Evolutionary conservation across 2,797 vertebrate genomes (phyloP).

Genomic region (Spinibarbus caldwelli): DNA sequence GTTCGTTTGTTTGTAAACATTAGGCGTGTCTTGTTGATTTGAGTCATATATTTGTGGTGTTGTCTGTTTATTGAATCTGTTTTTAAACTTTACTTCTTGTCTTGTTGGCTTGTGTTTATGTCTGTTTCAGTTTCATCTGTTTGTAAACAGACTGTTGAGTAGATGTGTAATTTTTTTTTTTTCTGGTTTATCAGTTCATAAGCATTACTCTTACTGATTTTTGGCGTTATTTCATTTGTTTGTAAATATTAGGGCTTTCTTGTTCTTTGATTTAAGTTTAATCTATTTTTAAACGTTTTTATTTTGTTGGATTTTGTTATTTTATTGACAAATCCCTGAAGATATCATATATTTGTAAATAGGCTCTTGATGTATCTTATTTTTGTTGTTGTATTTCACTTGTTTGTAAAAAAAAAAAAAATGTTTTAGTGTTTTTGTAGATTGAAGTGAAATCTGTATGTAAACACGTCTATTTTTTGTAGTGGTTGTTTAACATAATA

Average conservation of each 20-base stretch:
- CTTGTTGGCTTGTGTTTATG: not conserved
- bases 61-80: not conserved
- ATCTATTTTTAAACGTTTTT: not conserved
- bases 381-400: not conserved
- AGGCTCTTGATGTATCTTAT: not conserved
- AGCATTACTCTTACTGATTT: not conserved
- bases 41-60: not conserved
- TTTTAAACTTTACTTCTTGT: not conserved
- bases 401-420: not conserved
- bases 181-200: not conserved
- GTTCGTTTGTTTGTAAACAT: conserved; percentile 25
- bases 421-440: not conserved
- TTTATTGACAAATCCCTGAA: too few species aligned
- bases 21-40: not conserved
- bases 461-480: not conserved
- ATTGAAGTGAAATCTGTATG: not conserved
- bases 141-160: not conserved
- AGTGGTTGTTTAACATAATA: not conserved
- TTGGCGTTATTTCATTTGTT: not conserved
- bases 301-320: too few species aligned
- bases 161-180: not conserved
- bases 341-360: not conserved
- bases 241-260: not conserved
- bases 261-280: not conserved
- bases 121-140: not conserved